phyloP scores from a whole-genome alignment of 2,113 vertebrate genomes.

The Telmatochromis bifrenatus region DNA sequence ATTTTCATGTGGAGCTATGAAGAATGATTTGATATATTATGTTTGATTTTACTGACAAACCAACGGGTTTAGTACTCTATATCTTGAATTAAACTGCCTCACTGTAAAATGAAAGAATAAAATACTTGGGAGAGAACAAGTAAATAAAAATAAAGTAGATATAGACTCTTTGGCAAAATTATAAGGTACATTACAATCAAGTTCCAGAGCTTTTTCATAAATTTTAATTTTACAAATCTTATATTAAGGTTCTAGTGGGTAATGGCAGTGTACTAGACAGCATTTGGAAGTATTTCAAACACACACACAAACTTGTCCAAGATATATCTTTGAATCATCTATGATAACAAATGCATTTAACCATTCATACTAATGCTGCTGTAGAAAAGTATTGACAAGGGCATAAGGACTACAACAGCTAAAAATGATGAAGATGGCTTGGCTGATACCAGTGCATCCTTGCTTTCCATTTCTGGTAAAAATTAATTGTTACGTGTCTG shows the following conservation, averaged over 20 bases:
- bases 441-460: not conserved
- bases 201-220: not conserved
- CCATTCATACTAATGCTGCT: not conserved
- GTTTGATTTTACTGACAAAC: not conserved
- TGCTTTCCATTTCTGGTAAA: not conserved
- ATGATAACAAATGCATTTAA: not conserved
- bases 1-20: not conserved
- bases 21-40: not conserved
- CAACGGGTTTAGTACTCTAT: not conserved
- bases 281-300: not conserved
- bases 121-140: not conserved
- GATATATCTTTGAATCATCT: not conserved
- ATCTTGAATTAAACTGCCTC: not conserved
- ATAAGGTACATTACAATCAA: not conserved
- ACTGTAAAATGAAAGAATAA: not conserved
- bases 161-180: not conserved
- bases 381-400: not conserved
- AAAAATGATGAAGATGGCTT: not conserved
- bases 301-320: not conserved
- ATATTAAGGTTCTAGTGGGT: not conserved
- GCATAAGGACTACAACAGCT: not conserved
- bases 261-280: not conserved
- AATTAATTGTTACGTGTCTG: not conserved
- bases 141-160: not conserved
- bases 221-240: not conserved